Evolutionary conservation across 2,113 vertebrate genomes (phyloP).

Genomic region (Prunella fulvescens): DNA sequence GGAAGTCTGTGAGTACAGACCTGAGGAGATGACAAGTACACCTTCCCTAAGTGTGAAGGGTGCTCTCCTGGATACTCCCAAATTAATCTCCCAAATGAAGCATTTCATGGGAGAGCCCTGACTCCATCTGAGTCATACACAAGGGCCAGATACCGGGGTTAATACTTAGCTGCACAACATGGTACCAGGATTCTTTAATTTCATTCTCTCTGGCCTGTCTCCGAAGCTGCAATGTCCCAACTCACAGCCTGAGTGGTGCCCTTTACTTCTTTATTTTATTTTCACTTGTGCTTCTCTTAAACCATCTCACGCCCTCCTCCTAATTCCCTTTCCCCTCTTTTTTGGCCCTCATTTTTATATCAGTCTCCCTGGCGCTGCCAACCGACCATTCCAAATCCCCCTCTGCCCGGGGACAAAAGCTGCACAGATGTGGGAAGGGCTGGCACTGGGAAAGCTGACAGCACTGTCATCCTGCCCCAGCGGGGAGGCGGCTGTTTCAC

Average conservation of each 20-base stretch:
- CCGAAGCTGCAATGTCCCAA: neutral
- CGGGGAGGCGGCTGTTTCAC: slow-evolving; percentile 59
- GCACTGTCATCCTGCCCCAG: slow-evolving; percentile 75
- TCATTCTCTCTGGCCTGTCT: neutral
- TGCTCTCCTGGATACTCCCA: neutral
- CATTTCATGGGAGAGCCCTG: neutral
- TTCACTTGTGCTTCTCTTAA: slow-evolving; percentile 29
- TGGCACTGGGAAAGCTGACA: slow-evolving; percentile 67
- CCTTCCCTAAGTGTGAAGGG: fast-evolving
- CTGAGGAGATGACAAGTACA: neutral
- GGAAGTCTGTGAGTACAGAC: neutral
- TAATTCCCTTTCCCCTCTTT: slow-evolving; percentile 39
- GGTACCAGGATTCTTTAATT: neutral
- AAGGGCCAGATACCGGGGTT: neutral
- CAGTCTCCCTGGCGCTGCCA: slow-evolving; percentile 75
- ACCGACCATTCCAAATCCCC: slow-evolving; percentile 76
- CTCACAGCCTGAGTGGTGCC: neutral
- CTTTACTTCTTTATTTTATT: slow-evolving; percentile 37
- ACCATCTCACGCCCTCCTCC: slow-evolving; percentile 48
- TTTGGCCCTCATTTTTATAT: slow-evolving; percentile 68
- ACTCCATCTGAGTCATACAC: neutral
- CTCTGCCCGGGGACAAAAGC: slow-evolving; percentile 72
- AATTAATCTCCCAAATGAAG: neutral
- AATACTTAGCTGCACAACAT: neutral
- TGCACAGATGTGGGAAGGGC: slow-evolving; percentile 75